Evolutionary conservation across 1,140 invertebrate genomes (phyloP).

Genomic region (Bombus vancouverensis): DNA sequence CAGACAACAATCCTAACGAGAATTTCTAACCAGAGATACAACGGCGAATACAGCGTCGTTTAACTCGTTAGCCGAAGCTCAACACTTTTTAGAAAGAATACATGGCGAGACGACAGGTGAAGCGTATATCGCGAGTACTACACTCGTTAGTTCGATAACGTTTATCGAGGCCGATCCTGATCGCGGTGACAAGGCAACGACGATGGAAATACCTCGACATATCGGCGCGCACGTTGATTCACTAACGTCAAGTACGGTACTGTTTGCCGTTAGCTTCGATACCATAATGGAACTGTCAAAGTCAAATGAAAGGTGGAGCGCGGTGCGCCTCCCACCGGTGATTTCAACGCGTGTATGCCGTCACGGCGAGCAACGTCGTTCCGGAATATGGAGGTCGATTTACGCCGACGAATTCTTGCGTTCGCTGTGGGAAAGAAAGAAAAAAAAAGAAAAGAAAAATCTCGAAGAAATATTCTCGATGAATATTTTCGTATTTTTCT

Average conservation of each 20-base stretch:
- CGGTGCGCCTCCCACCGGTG: constrained; percentile 53
- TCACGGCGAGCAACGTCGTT: constrained; percentile 9
- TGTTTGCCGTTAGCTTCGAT: constrained; percentile 74
- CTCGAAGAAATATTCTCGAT: neutral
- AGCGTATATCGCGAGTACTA: neutral
- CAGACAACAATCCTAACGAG: no score
- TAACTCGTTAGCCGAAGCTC: neutral
- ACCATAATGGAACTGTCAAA: constrained; percentile 82
- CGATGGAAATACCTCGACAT: constrained; percentile 57
- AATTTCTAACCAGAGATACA: neutral
- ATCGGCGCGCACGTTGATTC: constrained; percentile 55
- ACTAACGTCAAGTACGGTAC: constrained; percentile 62
- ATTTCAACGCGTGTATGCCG: constrained; percentile 54
- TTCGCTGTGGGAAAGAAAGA: neutral
- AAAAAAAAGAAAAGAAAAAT: no score
- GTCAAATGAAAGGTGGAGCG: constrained; percentile 69
- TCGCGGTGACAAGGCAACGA: neutral
- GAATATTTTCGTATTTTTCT: neutral
- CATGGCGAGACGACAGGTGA: neutral
- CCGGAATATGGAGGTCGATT: constrained; percentile 61
- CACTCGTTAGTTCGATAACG: neutral
- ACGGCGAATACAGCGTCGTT: neutral
- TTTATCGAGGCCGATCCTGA: neutral
- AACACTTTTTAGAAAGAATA: neutral
- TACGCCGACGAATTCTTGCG: constrained; percentile 5